A percentile compares a stretch with the other conserved stretches of the same genome.
Conservation (phyloP, 1,140 invertebrate genomes). For the Danaus melanippus region DNA sequence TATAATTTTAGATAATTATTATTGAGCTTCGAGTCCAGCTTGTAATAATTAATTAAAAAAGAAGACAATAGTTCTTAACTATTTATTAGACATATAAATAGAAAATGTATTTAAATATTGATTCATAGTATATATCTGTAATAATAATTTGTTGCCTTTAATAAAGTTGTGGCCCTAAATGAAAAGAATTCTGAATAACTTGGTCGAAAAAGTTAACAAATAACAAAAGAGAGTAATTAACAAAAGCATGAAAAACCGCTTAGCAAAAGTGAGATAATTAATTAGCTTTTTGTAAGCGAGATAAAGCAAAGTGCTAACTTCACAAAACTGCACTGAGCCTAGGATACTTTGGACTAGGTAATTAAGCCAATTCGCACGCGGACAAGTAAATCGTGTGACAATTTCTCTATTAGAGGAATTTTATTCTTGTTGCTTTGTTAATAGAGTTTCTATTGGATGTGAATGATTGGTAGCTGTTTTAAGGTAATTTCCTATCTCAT, state of each 20-base stretch:
- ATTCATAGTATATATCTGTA: too few species aligned
- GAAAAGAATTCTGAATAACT: too few species aligned
- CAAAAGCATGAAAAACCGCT: constrained; percentile 14
- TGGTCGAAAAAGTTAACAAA: background rate
- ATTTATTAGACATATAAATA: too few species aligned
- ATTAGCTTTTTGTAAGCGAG: constrained; percentile 22
- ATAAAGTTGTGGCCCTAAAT: too few species aligned
- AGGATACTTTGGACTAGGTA: constrained; percentile 19
- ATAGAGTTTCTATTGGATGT: constrained; percentile 2
- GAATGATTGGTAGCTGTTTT: too few species aligned
- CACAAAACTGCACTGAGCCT: constrained; percentile 20
- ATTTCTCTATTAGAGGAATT: background rate
- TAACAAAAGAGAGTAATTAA: constrained; percentile 11
- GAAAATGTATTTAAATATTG: too few species aligned
- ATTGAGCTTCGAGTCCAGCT: too few species aligned
- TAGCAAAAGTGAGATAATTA: constrained; percentile 17
- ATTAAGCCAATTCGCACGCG: constrained; percentile 22
- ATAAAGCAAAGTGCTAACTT: constrained; percentile 22
- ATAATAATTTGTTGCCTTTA: too few species aligned
- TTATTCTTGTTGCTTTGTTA: constrained; percentile 3
- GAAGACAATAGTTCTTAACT: too few species aligned
- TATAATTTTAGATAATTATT: too few species aligned
- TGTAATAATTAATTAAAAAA: too few species aligned
- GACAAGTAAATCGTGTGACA: constrained; percentile 16
- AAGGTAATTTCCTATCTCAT: too few species aligned